phyloP scores from a whole-genome alignment of 2,888 invertebrate species.

The Pseudococcus jackbeardsleyi region DNA sequence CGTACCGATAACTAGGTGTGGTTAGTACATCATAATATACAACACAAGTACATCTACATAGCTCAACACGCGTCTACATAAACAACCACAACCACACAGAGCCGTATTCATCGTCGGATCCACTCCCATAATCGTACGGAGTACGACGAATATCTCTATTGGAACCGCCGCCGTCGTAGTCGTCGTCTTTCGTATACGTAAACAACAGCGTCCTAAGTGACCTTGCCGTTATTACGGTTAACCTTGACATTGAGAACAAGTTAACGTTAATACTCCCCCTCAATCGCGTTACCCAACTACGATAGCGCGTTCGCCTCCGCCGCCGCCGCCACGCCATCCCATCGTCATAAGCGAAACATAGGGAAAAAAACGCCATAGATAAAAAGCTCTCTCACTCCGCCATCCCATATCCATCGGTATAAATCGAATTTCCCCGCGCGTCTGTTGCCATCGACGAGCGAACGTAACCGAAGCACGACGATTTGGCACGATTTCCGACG shows the following conservation, averaged over 20 bases:
- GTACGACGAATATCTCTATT: constrained; percentile 1
- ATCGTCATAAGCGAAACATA: not conserved
- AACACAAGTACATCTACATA: not conserved
- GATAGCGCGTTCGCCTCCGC: not conserved
- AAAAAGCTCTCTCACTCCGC: constrained; percentile 23
- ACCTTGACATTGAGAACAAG: constrained; percentile 65
- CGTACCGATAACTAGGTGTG: not conserved
- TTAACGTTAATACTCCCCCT: constrained; percentile 62
- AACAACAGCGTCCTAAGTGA: constrained; percentile 64
- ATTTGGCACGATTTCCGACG: constrained; percentile 4
- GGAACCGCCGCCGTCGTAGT: constrained; percentile 4
- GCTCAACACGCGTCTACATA: not conserved
- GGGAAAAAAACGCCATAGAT: constrained; percentile 39
- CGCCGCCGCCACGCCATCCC: not conserved
- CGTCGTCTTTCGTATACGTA: constrained; percentile 58
- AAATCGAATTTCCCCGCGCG: constrained; percentile 20
- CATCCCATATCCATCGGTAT: not conserved
- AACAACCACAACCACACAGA: constrained; percentile 8
- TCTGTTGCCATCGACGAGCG: not conserved
- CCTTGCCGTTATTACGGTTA: constrained; percentile 64
- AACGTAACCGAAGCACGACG: constrained; percentile 41
- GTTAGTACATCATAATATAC: not conserved
- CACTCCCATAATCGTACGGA: constrained; percentile 3
- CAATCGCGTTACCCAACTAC: constrained; percentile 27
- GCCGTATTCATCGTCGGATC: constrained; percentile 16